Base-by-base conservation (phyloP, 2,797 vertebrate genomes). In the Peromyscus eremicus region DNA sequence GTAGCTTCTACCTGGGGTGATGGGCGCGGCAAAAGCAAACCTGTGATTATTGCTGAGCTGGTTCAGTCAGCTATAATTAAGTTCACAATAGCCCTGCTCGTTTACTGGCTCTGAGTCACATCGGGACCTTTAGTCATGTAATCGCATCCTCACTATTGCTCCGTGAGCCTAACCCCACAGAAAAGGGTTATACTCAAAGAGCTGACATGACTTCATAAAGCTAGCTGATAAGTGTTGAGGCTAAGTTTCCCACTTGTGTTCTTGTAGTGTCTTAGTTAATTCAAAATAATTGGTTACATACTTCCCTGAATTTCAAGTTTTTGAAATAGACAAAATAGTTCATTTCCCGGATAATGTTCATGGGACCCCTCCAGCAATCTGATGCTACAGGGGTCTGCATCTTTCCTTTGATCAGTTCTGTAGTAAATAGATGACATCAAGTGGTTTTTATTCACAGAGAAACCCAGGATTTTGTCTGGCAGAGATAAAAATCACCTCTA, bases 61-160 rank as follows among this genome's bases (percentile, higher is more conserved):
- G 64, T n/a, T 91, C 86, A 64, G 68, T 32, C 91, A 91, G 79
- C 83, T 49, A 94, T 57, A 75, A 95, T 70, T 21, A 68, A 66
- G n/a, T 66, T 21, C 84, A 34, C 57, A 49, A 80, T 6, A 70
- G 71, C 29, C 57, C 70, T 34, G n/a, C 11, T 81, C 16, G 27
- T 8, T 81, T 64, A 92, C 49, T 66, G 52, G 57, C 75, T 89
- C 2, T 82, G 88, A 71, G 84, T 57, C 62, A 83, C 34, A 79
- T 19, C 46, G 32, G 57, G 55, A 79, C 13, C 23, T 92, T 84
- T 29, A 40, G 89, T 71, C n/a, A 37, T 34, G 32, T 43, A 19
- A 55, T 46, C 25, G 80, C 23, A 66, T 52, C 27, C 64, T 52
- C 34, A 9, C 27, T 32, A 60, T 68, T 70, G 77, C 43, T 52